phyloP scores from a whole-genome alignment of 2,113 vertebrate genomes.

The Oncorhynchus mykiss region DNA sequence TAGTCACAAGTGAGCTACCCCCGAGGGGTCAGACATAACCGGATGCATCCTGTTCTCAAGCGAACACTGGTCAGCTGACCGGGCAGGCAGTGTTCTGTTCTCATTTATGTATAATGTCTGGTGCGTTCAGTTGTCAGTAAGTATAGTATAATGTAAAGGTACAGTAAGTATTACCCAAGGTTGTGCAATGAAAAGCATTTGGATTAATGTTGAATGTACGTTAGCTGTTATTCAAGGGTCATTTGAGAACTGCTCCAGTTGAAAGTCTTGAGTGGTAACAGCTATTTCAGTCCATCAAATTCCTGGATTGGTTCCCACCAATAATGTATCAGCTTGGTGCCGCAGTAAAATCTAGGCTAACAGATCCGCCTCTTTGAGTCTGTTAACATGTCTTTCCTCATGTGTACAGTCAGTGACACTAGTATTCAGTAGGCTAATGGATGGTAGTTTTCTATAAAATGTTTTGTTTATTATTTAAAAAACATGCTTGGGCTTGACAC shows the following conservation, averaged over 20 bases:
- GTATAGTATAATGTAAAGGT: background rate
- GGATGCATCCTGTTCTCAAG: too few relatives aligned
- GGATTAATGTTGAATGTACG: background rate
- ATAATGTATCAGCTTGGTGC: constrained; percentile 5
- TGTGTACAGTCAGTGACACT: background rate
- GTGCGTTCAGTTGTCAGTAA: background rate
- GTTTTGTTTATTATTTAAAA: background rate
- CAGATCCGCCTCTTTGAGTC: background rate
- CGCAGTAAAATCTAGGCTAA: constrained; percentile 7
- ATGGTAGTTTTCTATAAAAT: background rate
- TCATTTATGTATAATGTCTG: background rate
- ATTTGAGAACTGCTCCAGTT: constrained; percentile 6
- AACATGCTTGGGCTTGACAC: background rate
- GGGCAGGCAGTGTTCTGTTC: background rate
- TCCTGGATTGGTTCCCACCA: background rate
- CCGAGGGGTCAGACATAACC: too few relatives aligned
- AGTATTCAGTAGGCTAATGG: background rate
- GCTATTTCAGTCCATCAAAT: constrained; percentile 17
- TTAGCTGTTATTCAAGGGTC: background rate
- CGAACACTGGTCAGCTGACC: background rate
- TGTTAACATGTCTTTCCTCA: background rate
- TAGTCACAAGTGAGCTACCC: background rate
- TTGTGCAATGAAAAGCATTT: background rate
- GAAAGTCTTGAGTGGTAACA: constrained; percentile 8
- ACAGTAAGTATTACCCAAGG: background rate